A percentile compares a stretch with the other conserved stretches of the same genome.
Conservation (phyloP, 1,140 invertebrate genomes). For the Pomacea maculata region DNA sequence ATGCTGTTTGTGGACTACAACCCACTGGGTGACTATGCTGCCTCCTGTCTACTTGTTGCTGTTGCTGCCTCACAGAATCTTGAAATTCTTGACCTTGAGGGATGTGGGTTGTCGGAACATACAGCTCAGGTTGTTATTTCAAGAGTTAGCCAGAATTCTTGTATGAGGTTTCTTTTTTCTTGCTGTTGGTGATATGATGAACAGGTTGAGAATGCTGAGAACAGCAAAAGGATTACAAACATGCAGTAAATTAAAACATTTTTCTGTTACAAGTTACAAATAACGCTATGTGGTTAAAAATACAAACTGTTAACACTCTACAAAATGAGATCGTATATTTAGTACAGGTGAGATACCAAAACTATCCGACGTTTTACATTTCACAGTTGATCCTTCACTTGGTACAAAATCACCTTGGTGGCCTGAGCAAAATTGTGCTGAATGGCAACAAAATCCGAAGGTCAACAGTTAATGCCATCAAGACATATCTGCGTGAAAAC, state of each 20-base stretch:
- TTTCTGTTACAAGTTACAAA: no score
- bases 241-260: no score
- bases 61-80: slow-evolving; percentile 40
- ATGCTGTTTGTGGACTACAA: slow-evolving; percentile 55
- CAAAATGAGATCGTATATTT: no score
- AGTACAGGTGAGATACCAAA: no score
- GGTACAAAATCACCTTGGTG: slow-evolving; percentile 45
- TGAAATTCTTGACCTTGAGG: slow-evolving; percentile 50
- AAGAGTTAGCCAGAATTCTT: neutral
- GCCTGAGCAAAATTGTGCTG: slow-evolving; percentile 36
- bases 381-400: slow-evolving; percentile 41
- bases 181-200: neutral
- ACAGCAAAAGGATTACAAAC: neutral
- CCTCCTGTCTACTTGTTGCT: slow-evolving; percentile 44
- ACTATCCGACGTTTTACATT: neutral
- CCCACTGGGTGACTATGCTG: slow-evolving; percentile 52
- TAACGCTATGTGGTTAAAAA: no score
- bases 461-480: slow-evolving; percentile 37
- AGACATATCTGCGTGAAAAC: slow-evolving; percentile 32
- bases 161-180: neutral
- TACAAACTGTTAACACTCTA: no score
- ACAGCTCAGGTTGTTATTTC: slow-evolving; percentile 48
- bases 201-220: neutral
- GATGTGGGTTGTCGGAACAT: slow-evolving; percentile 44
- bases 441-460: slow-evolving; percentile 41